Conservation (phyloP, 1,140 invertebrate genomes). For the Bombus impatiens region DNA sequence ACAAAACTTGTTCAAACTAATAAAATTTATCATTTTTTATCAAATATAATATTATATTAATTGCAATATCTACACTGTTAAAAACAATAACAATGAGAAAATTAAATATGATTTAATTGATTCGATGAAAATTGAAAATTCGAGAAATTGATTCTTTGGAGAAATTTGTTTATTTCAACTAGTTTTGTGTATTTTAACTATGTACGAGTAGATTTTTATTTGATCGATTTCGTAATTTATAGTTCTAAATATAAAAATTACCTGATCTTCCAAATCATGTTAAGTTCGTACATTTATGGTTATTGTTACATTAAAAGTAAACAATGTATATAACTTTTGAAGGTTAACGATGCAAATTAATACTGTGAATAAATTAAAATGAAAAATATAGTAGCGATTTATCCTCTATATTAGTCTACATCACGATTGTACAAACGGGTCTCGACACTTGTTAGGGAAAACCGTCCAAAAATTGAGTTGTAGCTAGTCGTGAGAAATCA, state of each 20-base stretch:
- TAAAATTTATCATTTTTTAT: too few relatives aligned
- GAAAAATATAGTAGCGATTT: not conserved
- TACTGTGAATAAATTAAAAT: conserved; percentile 1
- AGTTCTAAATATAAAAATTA: not conserved
- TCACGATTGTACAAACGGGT: too few relatives aligned
- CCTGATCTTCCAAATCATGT: not conserved
- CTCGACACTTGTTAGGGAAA: too few relatives aligned
- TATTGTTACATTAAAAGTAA: not conserved
- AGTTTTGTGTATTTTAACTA: not conserved
- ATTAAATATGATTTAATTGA: too few relatives aligned
- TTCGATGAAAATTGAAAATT: not conserved
- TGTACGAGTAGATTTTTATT: not conserved
- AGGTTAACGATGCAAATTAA: not conserved
- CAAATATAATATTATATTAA: not conserved
- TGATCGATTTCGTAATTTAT: not conserved
- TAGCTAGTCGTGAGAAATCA: too few relatives aligned
- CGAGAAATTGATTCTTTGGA: not conserved
- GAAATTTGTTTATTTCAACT: too few relatives aligned
- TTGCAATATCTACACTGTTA: not conserved
- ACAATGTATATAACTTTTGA: not conserved
- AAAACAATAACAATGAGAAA: not conserved
- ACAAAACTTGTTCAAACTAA: too few relatives aligned
- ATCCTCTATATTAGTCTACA: not conserved
- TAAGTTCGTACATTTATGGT: not conserved
- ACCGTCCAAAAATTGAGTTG: too few relatives aligned